These are phyloP conservation scores for Teleogryllus occipitalis DNA, from an alignment of 1,140 invertebrate species.

Conservation along the genomic window DNA sequence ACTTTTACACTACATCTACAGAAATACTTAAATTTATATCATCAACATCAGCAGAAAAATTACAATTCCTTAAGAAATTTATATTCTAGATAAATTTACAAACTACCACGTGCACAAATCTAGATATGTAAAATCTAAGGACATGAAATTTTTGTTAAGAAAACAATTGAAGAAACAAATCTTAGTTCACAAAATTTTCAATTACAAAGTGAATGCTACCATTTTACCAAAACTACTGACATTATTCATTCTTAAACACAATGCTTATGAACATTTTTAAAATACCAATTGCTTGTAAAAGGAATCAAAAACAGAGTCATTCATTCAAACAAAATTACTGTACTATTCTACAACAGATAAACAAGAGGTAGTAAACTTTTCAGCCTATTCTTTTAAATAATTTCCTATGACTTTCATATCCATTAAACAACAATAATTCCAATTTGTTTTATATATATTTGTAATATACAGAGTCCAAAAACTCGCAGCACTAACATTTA, in stretches of 20 bases:
- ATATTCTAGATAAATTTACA: not conserved
- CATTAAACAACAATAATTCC: not conserved
- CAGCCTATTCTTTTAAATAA: not conserved
- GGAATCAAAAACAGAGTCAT: too few relatives aligned
- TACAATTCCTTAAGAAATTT: not conserved
- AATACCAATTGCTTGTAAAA: too few relatives aligned
- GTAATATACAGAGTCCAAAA: not conserved
- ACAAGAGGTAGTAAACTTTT: too few relatives aligned
- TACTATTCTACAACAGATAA: too few relatives aligned
- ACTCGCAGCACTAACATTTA: not conserved
- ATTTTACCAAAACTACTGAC: not conserved
- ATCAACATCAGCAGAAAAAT: not conserved
- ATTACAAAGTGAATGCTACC: not conserved
- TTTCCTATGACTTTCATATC: not conserved
- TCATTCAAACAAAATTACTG: too few relatives aligned
- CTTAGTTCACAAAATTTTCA: not conserved
- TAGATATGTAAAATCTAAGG: not conserved
- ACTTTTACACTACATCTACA: not conserved
- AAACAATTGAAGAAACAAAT: not conserved
- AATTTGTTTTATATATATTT: not conserved
- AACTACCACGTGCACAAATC: not conserved
- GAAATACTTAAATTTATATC: not conserved
- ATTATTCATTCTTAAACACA: too few relatives aligned
- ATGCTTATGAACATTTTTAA: too few relatives aligned
- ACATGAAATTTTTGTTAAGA: too few relatives aligned